Conservation (phyloP, 37 sponge, comb jelly and placozoan species). For the Theonella swinhoei region DNA sequence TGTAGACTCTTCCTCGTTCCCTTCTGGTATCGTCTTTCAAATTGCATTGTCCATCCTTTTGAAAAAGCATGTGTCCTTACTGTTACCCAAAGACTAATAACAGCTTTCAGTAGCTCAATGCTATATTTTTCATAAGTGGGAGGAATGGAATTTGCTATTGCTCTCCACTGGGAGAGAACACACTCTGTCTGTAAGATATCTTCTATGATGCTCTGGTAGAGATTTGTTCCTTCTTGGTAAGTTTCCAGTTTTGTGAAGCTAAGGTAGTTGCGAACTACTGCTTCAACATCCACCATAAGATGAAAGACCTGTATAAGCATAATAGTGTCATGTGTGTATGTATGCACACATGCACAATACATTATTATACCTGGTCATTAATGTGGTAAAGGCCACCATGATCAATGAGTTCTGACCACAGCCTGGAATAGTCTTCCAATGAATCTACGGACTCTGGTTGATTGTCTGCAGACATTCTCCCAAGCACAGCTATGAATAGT, state of each 20-base stretch:
- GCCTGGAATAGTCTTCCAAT: slow-evolving; percentile 4
- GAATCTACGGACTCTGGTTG: slow-evolving; percentile 22
- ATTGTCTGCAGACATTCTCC: background rate
- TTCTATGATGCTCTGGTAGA: background rate
- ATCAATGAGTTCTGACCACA: slow-evolving; percentile 34
- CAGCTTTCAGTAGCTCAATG: slow-evolving; percentile 23
- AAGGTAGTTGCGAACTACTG: background rate
- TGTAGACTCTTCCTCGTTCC: slow-evolving; percentile 32
- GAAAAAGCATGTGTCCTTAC: slow-evolving; percentile 36
- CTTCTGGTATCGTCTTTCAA: background rate
- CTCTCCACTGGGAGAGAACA: slow-evolving; percentile 6
- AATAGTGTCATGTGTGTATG: background rate
- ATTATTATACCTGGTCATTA: slow-evolving; percentile 7
- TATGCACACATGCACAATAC: background rate
- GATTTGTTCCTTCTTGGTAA: background rate
- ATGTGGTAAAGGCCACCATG: slow-evolving; percentile 35
- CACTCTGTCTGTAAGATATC: slow-evolving; percentile 6
- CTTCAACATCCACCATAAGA: slow-evolving; percentile 6
- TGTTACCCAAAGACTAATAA: slow-evolving; percentile 28
- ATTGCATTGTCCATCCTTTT: slow-evolving; percentile 24
- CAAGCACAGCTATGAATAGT: slow-evolving; percentile 17
- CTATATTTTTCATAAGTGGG: slow-evolving; percentile 24
- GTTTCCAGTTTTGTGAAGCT: background rate
- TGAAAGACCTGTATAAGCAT: slow-evolving; percentile 9
- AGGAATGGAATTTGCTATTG: slow-evolving; percentile 16